A percentile compares a stretch with the other conserved stretches of the same genome.
phyloP scores from a whole-genome alignment of 2,797 vertebrate genomes.

The Dicrostonyx torquatus region DNA sequence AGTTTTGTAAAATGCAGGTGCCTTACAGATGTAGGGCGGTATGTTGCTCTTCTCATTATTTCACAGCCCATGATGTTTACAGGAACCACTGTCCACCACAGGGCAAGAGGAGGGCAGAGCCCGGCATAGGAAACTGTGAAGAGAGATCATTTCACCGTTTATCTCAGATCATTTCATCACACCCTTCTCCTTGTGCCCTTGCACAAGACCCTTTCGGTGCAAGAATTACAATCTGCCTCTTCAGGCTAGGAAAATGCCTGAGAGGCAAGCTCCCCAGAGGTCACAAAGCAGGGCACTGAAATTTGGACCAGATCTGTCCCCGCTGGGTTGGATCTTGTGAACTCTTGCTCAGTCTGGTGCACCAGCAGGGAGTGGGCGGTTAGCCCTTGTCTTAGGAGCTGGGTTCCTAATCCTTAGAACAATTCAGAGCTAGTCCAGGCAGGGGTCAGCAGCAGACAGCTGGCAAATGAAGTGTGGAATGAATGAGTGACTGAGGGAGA shows the following conservation, averaged over 20 bases:
- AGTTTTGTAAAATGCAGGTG: not conserved
- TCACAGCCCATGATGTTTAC: not conserved
- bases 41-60: not conserved
- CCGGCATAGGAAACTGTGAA: not conserved
- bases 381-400: not conserved
- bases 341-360: not conserved
- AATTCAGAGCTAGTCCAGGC: slow-evolving; percentile 38
- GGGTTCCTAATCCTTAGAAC: not conserved
- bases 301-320: not conserved
- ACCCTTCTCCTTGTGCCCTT: not conserved
- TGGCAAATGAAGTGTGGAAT: slow-evolving; percentile 62
- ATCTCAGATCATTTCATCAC: not conserved
- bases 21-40: not conserved
- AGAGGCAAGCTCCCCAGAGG: not conserved
- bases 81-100: not conserved
- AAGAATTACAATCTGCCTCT: not conserved
- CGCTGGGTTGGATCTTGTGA: not conserved
- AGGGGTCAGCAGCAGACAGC: not conserved
- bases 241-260: not conserved
- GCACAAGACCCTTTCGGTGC: not conserved
- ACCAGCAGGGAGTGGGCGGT: not conserved
- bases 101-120: not conserved
- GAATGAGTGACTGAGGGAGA: slow-evolving; percentile 72
- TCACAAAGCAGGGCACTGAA: not conserved
- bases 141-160: too few relatives aligned